A percentile compares a stretch with the other conserved stretches of the same genome.
phyloP scores from a whole-genome alignment of 1,140 invertebrate genomes.

The Colletes latitarsis region DNA sequence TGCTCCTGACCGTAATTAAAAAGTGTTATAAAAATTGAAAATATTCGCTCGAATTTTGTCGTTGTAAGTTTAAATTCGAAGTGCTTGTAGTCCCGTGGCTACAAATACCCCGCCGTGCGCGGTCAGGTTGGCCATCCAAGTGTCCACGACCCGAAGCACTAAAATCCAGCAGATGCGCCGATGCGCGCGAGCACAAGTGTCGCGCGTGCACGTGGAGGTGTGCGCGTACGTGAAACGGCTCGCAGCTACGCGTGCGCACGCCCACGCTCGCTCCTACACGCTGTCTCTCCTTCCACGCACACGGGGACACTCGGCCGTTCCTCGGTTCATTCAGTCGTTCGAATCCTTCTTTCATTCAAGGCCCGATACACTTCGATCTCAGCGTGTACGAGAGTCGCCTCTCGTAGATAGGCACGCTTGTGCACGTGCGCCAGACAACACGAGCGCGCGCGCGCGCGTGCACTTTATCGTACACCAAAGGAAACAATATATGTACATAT shows the following conservation, averaged over 20 bases:
- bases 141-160: neutral
- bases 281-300: conserved; percentile 35
- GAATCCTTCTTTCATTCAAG: conserved; percentile 65
- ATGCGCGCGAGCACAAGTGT: neutral
- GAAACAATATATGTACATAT: neutral
- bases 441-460: too few relatives aligned
- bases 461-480: conserved; percentile 4
- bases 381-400: conserved; percentile 6
- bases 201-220: neutral
- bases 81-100: too few relatives aligned
- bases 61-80: too few relatives aligned
- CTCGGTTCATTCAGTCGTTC: conserved; percentile 64
- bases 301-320: conserved; percentile 32
- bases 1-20: too few relatives aligned
- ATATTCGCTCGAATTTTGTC: too few relatives aligned
- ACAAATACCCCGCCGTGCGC: too few relatives aligned
- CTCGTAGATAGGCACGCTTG: conserved; percentile 23
- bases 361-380: conserved; percentile 57
- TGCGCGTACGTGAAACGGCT: conserved; percentile 3
- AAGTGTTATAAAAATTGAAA: too few relatives aligned
- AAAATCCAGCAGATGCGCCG: neutral
- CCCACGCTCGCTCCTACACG: conserved; percentile 65
- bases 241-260: conserved; percentile 45
- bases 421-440: conserved; percentile 3
- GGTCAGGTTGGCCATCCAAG: neutral